Conservation (phyloP, 2,888 invertebrate species). For the Tigriopus californicus region DNA sequence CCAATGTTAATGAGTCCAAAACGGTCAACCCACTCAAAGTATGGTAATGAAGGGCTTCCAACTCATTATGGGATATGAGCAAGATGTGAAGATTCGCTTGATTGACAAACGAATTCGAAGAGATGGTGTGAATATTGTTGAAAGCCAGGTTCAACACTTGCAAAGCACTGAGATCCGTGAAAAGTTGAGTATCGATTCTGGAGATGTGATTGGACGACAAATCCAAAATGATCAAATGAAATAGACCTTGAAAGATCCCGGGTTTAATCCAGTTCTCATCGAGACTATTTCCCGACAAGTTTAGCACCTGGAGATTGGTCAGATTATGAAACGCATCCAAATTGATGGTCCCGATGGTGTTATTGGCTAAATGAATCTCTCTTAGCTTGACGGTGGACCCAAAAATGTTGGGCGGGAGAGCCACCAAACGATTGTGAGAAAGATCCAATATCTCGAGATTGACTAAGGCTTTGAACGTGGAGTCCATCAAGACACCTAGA, state of each 20-base stretch:
- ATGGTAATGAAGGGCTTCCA: background rate
- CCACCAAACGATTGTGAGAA: background rate
- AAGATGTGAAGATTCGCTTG: background rate
- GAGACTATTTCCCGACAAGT: background rate
- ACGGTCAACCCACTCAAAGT: background rate
- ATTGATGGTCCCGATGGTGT: slow-evolving; percentile 6
- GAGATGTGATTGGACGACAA: slow-evolving; percentile 8
- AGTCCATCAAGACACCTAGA: background rate
- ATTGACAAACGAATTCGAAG: background rate
- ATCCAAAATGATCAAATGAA: slow-evolving; percentile 42
- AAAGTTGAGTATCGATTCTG: background rate
- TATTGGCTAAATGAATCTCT: background rate
- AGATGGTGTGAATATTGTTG: slow-evolving; percentile 8
- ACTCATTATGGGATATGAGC: background rate
- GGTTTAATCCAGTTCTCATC: slow-evolving; percentile 7
- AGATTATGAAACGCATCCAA: background rate
- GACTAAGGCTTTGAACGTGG: background rate
- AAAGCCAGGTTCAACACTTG: slow-evolving; percentile 2
- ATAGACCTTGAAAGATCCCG: slow-evolving; percentile 52
- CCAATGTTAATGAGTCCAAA: background rate
- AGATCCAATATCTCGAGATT: background rate
- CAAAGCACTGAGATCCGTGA: background rate
- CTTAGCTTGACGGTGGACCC: background rate
- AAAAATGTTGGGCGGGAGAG: slow-evolving; percentile 8
- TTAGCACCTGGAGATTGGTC: background rate